Conservation (phyloP, 1,140 invertebrate species). For the Harpegnathos saltator region DNA sequence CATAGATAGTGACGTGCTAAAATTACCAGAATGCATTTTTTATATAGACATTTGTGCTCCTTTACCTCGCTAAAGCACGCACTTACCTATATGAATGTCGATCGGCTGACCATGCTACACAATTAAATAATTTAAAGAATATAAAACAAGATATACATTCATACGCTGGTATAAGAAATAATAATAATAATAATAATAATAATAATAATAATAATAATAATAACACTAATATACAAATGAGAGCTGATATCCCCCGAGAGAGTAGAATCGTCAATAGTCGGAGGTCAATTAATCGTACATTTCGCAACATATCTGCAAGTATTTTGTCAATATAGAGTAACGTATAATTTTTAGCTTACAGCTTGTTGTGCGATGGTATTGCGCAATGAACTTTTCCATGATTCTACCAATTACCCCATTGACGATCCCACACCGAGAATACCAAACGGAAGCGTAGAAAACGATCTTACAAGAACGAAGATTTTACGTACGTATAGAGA, state of each 20-base stretch:
- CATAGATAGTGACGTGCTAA: background rate
- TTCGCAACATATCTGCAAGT: too few species aligned
- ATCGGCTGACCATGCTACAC: conserved; percentile 49
- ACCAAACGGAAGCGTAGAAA: conserved; percentile 52
- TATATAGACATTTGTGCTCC: conserved; percentile 4
- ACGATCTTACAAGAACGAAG: conserved; percentile 41
- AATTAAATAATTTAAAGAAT: conserved; percentile 73
- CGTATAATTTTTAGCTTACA: too few species aligned
- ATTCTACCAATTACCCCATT: background rate
- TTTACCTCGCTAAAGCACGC: conserved; percentile 7
- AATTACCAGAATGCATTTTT: too few species aligned
- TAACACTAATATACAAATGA: conserved; percentile 79
- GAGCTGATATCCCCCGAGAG: conserved; percentile 61
- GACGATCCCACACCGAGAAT: conserved; percentile 50
- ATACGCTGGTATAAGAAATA: conserved; percentile 71
- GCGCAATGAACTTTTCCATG: background rate
- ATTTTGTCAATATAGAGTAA: too few species aligned
- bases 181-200: conserved; percentile 81
- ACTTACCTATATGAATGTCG: conserved; percentile 25
- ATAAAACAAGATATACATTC: conserved; percentile 62
- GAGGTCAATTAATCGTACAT: conserved; percentile 4
- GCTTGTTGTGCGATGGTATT: background rate
- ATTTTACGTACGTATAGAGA: conserved; percentile 18
- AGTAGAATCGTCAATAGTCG: conserved; percentile 53
- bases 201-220: conserved; percentile 79